A percentile compares a stretch with the other conserved stretches of the same genome.
Evolutionary conservation across 1,140 invertebrate species (phyloP).

Genomic region (Dolichoris vasculosae): DNA sequence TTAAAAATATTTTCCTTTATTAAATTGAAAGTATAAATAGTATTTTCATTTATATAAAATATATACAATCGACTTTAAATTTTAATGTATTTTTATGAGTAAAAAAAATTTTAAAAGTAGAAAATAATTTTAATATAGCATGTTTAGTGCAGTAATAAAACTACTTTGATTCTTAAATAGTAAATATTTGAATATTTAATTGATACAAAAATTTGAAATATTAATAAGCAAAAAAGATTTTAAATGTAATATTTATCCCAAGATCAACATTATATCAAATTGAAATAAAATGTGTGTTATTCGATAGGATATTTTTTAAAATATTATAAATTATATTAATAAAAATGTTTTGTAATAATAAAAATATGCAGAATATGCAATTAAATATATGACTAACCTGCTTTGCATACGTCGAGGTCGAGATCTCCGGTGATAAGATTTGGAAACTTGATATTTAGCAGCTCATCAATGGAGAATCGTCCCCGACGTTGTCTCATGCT

Average conservation of each 20-base stretch:
- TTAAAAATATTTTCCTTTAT: too few species aligned
- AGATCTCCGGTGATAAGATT: slow-evolving; percentile 83
- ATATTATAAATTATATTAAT: background rate
- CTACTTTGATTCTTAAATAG: too few species aligned
- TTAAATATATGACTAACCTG: slow-evolving; percentile 78
- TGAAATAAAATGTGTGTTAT: background rate
- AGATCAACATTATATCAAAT: background rate
- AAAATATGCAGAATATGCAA: background rate
- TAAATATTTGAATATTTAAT: too few species aligned
- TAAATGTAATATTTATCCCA: too few species aligned
- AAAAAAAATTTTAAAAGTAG: too few species aligned
- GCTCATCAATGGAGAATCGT: slow-evolving; percentile 81
- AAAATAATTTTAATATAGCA: too few species aligned
- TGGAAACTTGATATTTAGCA: slow-evolving; percentile 79
- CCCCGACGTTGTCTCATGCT: background rate
- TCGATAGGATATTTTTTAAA: background rate
- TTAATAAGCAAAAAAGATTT: too few species aligned
- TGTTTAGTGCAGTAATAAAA: too few species aligned
- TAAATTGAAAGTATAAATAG: too few species aligned
- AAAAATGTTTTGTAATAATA: background rate
- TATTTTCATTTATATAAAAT: too few species aligned
- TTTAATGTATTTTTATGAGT: too few species aligned
- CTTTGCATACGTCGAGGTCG: slow-evolving; percentile 90
- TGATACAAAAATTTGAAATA: background rate
- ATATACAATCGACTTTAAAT: too few species aligned